phyloP scores from a whole-genome alignment of 2,113 vertebrate species.

The Amphilophus citrinellus region DNA sequence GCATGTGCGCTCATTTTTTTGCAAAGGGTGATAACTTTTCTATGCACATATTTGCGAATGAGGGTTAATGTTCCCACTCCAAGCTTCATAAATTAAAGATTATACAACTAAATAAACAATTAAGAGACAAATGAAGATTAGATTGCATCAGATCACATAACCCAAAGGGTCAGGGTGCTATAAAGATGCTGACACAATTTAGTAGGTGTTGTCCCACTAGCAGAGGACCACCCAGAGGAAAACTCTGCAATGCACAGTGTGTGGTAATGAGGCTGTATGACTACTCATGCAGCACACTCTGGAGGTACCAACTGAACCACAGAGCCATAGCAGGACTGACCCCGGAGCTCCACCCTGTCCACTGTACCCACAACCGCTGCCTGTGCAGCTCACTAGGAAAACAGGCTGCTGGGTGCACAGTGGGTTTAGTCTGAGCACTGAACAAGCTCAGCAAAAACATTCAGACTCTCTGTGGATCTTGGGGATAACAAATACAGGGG shows the following conservation, averaged over 20 bases:
- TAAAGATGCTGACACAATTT: slow-evolving; percentile 34
- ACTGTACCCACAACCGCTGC: slow-evolving; percentile 6
- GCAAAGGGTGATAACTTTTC: neutral
- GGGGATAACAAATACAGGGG: neutral
- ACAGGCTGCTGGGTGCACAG: slow-evolving; percentile 12
- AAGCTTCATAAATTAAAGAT: neutral
- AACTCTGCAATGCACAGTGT: slow-evolving; percentile 33
- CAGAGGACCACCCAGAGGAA: slow-evolving; percentile 50
- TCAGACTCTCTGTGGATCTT: neutral
- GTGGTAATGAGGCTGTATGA: slow-evolving; percentile 58
- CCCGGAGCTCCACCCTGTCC: slow-evolving; percentile 46
- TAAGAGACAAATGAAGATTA: neutral
- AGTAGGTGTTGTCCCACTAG: slow-evolving; percentile 41
- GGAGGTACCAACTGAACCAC: slow-evolving; percentile 23
- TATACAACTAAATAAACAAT: slow-evolving; percentile 1
- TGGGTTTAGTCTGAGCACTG: slow-evolving; percentile 26
- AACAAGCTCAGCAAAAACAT: slow-evolving; percentile 28
- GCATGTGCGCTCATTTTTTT: neutral
- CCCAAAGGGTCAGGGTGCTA: slow-evolving; percentile 22
- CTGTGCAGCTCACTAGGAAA: slow-evolving; percentile 27
- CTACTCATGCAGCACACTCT: slow-evolving; percentile 23
- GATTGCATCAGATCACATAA: neutral
- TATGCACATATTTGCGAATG: neutral
- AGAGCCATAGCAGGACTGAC: slow-evolving; percentile 41
- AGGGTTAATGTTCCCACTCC: neutral